phyloP scores from a whole-genome alignment of 1,140 invertebrate species.

The Mercenaria mercenaria region DNA sequence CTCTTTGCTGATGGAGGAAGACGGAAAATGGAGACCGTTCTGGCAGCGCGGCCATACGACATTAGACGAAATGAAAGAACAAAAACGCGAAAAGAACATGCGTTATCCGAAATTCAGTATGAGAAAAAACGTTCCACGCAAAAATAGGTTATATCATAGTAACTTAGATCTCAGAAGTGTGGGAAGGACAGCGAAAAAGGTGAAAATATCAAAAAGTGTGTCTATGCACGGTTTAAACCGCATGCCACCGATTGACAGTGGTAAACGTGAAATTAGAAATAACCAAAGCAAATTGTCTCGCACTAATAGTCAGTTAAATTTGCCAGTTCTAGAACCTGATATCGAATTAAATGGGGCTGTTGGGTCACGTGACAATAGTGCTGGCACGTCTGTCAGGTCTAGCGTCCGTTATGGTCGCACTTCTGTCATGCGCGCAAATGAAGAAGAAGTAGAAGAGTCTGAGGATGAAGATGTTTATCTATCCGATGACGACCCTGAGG shows the following conservation, averaged over 20 bases:
- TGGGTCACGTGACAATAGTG: constrained; percentile 34
- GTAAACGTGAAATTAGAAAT: not conserved
- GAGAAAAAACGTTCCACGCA: not conserved
- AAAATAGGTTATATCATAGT: constrained; percentile 62
- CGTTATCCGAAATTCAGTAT: not conserved
- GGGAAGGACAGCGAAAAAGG: constrained; percentile 7
- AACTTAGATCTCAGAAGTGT: constrained; percentile 53
- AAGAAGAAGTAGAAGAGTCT: not conserved
- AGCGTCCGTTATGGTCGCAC: not conserved
- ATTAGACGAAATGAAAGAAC: constrained; percentile 24
- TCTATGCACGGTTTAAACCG: constrained; percentile 42
- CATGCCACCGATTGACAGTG: not conserved
- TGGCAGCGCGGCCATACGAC: constrained; percentile 62
- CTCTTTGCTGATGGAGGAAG: not conserved
- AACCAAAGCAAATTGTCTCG: not conserved
- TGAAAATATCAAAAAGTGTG: constrained; percentile 58
- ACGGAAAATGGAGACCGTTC: constrained; percentile 58
- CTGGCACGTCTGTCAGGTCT: not conserved
- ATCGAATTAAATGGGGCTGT: not conserved
- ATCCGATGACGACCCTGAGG: constrained; percentile 57
- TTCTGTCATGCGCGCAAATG: not conserved
- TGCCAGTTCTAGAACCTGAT: constrained; percentile 49
- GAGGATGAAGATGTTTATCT: constrained; percentile 50
- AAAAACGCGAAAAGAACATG: not conserved
- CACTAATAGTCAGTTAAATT: constrained; percentile 39